Percentiles rank a stretch among this genome's conserved stretches.
Evolutionary conservation across 2,113 vertebrate genomes (phyloP).

Genomic region (Passerina amoena): DNA sequence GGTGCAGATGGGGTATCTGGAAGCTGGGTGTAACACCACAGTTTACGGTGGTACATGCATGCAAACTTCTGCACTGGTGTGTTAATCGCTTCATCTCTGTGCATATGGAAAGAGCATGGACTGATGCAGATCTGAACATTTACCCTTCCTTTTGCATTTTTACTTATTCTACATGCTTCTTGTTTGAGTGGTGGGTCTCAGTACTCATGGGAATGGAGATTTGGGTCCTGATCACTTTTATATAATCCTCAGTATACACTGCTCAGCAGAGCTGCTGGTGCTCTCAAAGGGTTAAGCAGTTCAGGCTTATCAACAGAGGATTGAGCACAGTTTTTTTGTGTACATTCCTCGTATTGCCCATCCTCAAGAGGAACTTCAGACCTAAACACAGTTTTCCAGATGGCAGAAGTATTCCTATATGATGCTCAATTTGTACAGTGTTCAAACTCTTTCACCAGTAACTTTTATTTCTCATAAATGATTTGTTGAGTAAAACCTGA

Average conservation of each 20-base stretch:
- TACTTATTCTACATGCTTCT: neutral
- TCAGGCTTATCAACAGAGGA: neutral
- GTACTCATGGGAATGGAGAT: neutral
- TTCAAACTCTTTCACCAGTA: neutral
- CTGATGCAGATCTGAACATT: neutral
- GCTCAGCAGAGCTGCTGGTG: neutral
- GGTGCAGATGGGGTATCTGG: neutral
- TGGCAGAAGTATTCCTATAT: neutral
- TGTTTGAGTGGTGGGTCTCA: neutral
- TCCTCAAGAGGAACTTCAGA: neutral
- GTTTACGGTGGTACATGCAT: neutral
- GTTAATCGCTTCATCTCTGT: neutral
- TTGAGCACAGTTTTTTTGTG: neutral
- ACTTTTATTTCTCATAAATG: neutral
- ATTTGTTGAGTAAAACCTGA: neutral
- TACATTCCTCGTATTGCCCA: neutral
- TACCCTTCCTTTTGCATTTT: neutral
- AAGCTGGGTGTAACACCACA: neutral
- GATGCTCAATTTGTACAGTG: neutral
- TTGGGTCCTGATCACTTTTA: neutral
- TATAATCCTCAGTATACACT: neutral
- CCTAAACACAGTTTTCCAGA: neutral
- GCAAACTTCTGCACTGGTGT: neutral
- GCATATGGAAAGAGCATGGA: rapidly evolving
- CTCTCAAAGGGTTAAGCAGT: neutral